Conservation (phyloP, 2,888 invertebrate species). For the Temnothorax unifasciatus region DNA sequence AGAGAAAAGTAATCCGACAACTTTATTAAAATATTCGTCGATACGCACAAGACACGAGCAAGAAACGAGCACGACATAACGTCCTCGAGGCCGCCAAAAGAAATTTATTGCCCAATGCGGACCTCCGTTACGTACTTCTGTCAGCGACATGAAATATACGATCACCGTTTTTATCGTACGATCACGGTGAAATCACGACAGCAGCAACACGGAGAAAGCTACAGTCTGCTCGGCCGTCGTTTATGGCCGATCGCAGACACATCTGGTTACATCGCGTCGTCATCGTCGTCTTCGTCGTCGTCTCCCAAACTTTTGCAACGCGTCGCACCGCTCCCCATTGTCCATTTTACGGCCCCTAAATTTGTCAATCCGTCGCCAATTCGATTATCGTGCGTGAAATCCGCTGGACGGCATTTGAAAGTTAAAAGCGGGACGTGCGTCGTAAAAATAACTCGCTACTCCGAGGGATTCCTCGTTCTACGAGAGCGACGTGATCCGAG, state of each 20-base stretch:
- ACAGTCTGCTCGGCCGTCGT: slow-evolving; percentile 67
- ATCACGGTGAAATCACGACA: slow-evolving; percentile 75
- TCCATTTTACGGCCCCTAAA: slow-evolving; percentile 70
- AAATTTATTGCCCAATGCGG: slow-evolving; percentile 41
- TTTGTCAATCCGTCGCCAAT: slow-evolving; percentile 65
- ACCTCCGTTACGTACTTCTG: slow-evolving; percentile 58
- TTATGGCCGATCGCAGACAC: slow-evolving; percentile 69
- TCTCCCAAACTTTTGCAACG: slow-evolving; percentile 66
- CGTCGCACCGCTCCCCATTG: slow-evolving; percentile 60
- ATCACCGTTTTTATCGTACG: slow-evolving; percentile 73
- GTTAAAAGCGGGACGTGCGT: slow-evolving; percentile 44
- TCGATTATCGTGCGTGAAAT: slow-evolving; percentile 48
- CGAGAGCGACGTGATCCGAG: neutral
- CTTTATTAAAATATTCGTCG: neutral
- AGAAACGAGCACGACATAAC: slow-evolving; percentile 4
- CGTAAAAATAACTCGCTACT: slow-evolving; percentile 59
- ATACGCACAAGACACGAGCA: neutral
- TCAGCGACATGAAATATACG: slow-evolving; percentile 71
- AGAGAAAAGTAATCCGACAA: neutral
- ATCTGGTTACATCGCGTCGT: slow-evolving; percentile 65
- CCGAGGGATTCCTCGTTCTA: slow-evolving; percentile 27
- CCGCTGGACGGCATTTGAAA: slow-evolving; percentile 40
- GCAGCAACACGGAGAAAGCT: slow-evolving; percentile 72
- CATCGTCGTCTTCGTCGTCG: slow-evolving; percentile 32
- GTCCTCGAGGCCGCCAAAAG: slow-evolving; percentile 43